Evolutionary conservation across 2,888 invertebrate genomes (phyloP).

Genomic region (Drosophila emarginata): DNA sequence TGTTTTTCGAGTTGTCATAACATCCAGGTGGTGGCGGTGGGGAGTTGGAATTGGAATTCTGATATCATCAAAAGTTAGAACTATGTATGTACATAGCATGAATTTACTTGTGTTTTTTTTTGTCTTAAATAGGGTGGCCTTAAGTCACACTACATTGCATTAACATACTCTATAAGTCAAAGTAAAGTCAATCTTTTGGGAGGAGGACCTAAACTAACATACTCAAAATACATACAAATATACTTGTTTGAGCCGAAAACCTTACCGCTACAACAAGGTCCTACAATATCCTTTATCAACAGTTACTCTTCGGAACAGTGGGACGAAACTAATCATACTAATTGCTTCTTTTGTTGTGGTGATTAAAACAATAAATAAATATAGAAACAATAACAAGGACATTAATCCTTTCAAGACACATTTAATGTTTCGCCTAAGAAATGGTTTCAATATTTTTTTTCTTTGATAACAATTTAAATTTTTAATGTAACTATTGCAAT

Average conservation of each 20-base stretch:
- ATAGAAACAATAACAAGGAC: too few species aligned
- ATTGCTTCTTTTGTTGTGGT: too few species aligned
- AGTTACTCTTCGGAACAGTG: neutral
- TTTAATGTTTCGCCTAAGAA: too few species aligned
- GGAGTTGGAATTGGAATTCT: slow-evolving; percentile 22
- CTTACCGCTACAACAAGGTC: neutral
- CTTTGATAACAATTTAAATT: too few species aligned
- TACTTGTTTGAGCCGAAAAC: neutral
- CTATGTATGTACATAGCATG: slow-evolving; percentile 9
- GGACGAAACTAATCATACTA: neutral
- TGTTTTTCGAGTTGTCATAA: slow-evolving; percentile 52
- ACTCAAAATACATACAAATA: neutral
- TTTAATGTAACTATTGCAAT: too few species aligned
- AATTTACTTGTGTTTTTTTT: neutral
- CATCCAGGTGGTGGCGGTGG: slow-evolving; percentile 59
- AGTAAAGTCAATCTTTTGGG: neutral
- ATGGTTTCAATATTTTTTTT: too few species aligned
- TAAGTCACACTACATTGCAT: slow-evolving; percentile 24
- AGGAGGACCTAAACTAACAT: neutral
- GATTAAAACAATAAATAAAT: too few species aligned
- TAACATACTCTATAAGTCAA: slow-evolving; percentile 50
- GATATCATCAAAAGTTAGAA: slow-evolving; percentile 57
- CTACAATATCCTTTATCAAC: neutral
- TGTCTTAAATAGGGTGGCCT: neutral
- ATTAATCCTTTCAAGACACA: too few species aligned